Evolutionary conservation across 2,113 vertebrate species (phyloP).

Genomic region (Gopherus evgoodei): DNA sequence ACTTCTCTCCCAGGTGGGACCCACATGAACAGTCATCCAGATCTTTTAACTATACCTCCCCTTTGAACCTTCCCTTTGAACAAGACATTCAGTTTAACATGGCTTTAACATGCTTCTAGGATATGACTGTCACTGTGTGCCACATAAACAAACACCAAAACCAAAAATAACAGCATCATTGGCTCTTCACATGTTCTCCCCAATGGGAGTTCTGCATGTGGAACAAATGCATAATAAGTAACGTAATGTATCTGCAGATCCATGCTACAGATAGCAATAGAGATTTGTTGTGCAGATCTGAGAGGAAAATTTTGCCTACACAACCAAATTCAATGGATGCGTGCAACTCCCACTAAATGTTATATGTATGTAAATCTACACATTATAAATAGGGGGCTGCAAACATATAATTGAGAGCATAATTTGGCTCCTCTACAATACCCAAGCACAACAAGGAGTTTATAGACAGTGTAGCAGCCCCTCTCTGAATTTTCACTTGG

Average conservation of each 20-base stretch:
- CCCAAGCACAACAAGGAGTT: neutral
- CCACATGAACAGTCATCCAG: neutral
- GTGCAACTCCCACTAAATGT: neutral
- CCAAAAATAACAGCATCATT: neutral
- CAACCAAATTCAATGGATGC: neutral
- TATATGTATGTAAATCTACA: neutral
- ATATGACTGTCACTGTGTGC: neutral
- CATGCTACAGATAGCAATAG: neutral
- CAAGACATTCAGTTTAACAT: neutral
- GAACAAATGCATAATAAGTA: neutral
- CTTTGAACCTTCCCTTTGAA: neutral
- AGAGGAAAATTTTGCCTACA: neutral
- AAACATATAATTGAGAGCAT: neutral
- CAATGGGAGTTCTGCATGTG: neutral
- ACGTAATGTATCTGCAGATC: neutral
- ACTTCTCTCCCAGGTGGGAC: neutral
- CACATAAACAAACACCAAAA: neutral
- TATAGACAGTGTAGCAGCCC: neutral
- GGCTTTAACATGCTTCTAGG: neutral
- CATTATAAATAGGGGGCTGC: neutral
- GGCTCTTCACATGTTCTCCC: neutral
- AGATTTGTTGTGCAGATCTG: neutral
- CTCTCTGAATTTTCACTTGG: neutral
- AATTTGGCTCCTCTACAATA: neutral
- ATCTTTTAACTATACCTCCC: neutral